Evolutionary conservation across 2,113 vertebrate species (phyloP), one percentile per base, ranked within the genome.

Genomic region (Pavo muticus): DNA sequence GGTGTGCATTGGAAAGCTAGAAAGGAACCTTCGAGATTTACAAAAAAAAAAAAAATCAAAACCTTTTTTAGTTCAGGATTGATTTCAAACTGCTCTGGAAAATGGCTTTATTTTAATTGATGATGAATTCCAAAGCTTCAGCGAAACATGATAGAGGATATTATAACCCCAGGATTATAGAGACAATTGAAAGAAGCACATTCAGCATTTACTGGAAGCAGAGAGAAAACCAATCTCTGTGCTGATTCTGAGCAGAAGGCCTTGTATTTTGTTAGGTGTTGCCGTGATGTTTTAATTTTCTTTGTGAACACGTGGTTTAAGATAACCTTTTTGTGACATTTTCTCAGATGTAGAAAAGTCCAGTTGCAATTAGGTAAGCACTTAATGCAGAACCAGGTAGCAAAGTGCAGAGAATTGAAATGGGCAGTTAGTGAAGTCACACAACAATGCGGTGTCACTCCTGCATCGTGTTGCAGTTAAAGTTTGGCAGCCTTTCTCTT

Each of bases 391-490:
- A 81, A 68, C 42, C 29, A 2, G 67, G 39, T 88, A 76, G 27
- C 39, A 77, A 87, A 83, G 74, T 25, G 30, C 50, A 91, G 67
- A 63, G 61, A 56, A 40, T 87, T 82, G 35, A 35, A 77, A 70
- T 80, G 64, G 35, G 50, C 32, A 0, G 3, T 88, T 90, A 74
- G 68, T 78, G 77, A 77, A 79, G 40, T 94, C 0, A 0, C 59
- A 69, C 47, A 79, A 84, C 65, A 40, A 52, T 95, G 95, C 95
- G 80, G 89, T 72, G 70, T 93, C 64, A 32, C 59, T 95, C 91
- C 90, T 93, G 93, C 94, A 95, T 94, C 54, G 45, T 44, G 75
- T 95, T 97, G 94, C 95, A 94, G 93, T 91, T 96, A 13, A 81
- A 95, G 84, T 93, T 88, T 96, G 92, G 91, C 94, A 97, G 0